These are phyloP conservation scores for Dendroctonus ponderosae DNA, from an alignment of 1,140 invertebrate genomes.

Conservation along the genomic window DNA sequence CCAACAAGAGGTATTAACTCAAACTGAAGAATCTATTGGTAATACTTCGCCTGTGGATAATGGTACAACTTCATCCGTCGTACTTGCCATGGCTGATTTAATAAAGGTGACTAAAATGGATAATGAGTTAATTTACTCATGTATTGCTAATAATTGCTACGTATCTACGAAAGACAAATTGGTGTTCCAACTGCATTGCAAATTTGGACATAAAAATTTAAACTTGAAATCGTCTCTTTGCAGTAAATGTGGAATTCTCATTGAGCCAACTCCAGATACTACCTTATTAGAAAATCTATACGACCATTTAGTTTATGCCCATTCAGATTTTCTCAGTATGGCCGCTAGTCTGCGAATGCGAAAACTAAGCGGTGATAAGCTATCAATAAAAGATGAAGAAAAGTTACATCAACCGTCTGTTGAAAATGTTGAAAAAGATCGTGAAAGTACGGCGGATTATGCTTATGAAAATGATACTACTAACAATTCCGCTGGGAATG, in stretches of 20 bases:
- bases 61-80: background rate
- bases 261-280: constrained; percentile 14
- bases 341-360: constrained; percentile 28
- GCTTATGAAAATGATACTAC: too few relatives aligned
- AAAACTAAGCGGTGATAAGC: constrained; percentile 42
- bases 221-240: constrained; percentile 18
- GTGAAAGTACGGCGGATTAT: too few relatives aligned
- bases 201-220: constrained; percentile 31
- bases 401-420: background rate
- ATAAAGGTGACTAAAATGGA: constrained; percentile 36
- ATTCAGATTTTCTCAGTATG: constrained; percentile 29
- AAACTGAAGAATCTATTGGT: background rate
- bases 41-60: constrained; percentile 1
- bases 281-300: constrained; percentile 35
- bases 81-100: constrained; percentile 29
- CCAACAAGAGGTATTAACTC: constrained; percentile 1
- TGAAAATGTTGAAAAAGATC: background rate
- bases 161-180: constrained; percentile 37
- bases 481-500: background rate
- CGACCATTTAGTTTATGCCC: constrained; percentile 34
- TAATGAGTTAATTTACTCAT: constrained; percentile 36
- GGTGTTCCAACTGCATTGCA: constrained; percentile 42
- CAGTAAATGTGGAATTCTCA: constrained; percentile 30
- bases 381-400: constrained; percentile 34
- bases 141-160: constrained; percentile 40